Percentiles rank a stretch among this genome's conserved stretches.
Conservation (phyloP, 2,888 invertebrate species). For the Acholoe squamosa region DNA sequence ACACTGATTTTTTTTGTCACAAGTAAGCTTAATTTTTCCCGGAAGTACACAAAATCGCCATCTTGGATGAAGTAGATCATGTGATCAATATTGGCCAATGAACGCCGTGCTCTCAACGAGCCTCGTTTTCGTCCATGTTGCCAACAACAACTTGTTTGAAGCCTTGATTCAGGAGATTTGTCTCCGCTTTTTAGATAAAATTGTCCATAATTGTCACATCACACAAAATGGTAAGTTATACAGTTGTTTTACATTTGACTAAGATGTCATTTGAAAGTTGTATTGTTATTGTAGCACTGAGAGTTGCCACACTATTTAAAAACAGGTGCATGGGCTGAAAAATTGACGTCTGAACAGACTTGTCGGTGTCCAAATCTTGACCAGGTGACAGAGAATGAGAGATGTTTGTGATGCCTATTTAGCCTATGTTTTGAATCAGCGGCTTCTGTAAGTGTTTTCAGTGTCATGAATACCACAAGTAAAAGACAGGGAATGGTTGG, state of each 20-base stretch:
- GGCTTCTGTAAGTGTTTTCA: too few species aligned
- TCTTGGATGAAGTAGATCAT: background rate
- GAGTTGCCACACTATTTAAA: too few species aligned
- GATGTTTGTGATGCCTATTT: too few species aligned
- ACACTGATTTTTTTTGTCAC: background rate
- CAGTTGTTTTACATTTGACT: background rate
- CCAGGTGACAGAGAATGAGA: too few species aligned
- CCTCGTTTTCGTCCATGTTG: slow-evolving; percentile 45
- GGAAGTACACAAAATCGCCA: slow-evolving; percentile 30
- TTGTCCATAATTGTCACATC: background rate
- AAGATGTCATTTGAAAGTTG: background rate
- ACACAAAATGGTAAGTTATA: slow-evolving; percentile 55
- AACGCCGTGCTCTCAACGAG: background rate
- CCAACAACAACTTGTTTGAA: slow-evolving; percentile 61
- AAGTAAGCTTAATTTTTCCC: background rate
- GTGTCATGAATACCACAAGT: too few species aligned
- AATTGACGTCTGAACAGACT: too few species aligned
- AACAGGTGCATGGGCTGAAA: too few species aligned
- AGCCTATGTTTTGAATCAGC: too few species aligned
- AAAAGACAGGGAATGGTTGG: too few species aligned
- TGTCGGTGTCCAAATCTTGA: too few species aligned
- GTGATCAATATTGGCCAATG: slow-evolving; percentile 20
- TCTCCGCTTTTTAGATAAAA: background rate
- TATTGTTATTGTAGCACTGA: too few species aligned
- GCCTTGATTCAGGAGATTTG: background rate